These are phyloP conservation scores for Zapornia atra DNA, from an alignment of 2,113 vertebrate species.

Conservation along the genomic window DNA sequence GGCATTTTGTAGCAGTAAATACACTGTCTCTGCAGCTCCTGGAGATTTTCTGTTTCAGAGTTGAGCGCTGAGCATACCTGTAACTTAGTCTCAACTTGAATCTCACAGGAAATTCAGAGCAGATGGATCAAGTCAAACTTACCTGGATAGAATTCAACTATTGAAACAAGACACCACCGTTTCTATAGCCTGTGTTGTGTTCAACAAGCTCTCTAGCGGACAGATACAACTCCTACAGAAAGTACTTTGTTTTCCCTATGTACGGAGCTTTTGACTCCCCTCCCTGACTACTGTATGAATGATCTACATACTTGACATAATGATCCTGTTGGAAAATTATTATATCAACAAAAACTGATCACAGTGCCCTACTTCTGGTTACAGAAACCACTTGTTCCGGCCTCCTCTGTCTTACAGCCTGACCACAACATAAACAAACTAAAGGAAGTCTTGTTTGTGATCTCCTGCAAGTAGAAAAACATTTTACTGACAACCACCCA, in stretches of 20 bases:
- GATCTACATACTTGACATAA: not conserved
- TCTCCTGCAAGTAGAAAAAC: not conserved
- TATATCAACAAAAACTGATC: not conserved
- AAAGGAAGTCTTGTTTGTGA: not conserved
- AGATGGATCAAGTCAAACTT: not conserved
- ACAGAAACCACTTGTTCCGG: not conserved
- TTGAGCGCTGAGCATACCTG: not conserved
- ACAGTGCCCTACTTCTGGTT: not conserved
- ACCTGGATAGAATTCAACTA: not conserved
- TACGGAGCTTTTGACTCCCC: not conserved
- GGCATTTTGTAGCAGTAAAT: not conserved
- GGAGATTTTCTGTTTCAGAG: not conserved
- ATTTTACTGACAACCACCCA: not conserved
- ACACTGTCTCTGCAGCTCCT: not conserved
- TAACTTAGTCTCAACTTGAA: not conserved
- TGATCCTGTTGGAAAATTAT: not conserved
- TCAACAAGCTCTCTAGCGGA: not conserved
- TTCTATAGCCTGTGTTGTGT: not conserved
- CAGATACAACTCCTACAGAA: not conserved
- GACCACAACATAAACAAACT: not conserved
- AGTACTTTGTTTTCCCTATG: not conserved
- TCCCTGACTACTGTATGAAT: not conserved
- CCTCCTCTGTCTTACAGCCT: not conserved
- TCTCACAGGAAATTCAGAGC: not conserved
- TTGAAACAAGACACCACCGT: not conserved